Percentiles rank a stretch among this genome's conserved stretches.
These are phyloP conservation scores for Paraescarpia echinospica DNA, from an alignment of 1,140 invertebrate species.

Conservation along the genomic window DNA sequence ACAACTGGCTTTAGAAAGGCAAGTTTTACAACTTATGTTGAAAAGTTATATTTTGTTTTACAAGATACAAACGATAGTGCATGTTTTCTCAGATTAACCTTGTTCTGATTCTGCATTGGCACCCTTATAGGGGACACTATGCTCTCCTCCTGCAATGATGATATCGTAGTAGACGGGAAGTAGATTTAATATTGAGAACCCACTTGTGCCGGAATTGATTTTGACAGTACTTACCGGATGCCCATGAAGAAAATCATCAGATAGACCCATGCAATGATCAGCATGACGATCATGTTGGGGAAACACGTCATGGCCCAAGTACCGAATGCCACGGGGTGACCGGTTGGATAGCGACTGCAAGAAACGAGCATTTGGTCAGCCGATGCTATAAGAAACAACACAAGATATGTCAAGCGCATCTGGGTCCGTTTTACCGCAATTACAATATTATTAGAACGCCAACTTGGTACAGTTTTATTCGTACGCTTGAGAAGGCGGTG, in stretches of 20 bases:
- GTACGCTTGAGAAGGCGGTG: not conserved
- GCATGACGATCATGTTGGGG: slow-evolving; percentile 41
- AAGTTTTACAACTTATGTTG: too few relatives aligned
- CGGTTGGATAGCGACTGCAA: not conserved
- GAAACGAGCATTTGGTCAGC: not conserved
- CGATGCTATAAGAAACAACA: not conserved
- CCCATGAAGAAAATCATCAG: slow-evolving; percentile 37
- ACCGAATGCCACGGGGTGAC: slow-evolving; percentile 17
- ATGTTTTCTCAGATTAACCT: too few relatives aligned
- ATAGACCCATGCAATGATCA: slow-evolving; percentile 40
- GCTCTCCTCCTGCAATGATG: too few relatives aligned
- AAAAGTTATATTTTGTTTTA: too few relatives aligned
- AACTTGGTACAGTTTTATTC: not conserved
- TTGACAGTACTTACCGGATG: slow-evolving; percentile 32
- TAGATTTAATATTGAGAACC: too few relatives aligned
- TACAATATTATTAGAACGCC: not conserved
- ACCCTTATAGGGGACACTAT: too few relatives aligned
- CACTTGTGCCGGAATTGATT: not conserved
- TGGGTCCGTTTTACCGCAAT: not conserved
- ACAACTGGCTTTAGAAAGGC: too few relatives aligned
- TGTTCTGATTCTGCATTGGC: too few relatives aligned
- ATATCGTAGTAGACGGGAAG: too few relatives aligned
- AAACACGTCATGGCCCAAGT: slow-evolving; percentile 46
- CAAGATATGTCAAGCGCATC: not conserved
- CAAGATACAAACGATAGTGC: too few relatives aligned